Base-by-base conservation (phyloP, 2,113 vertebrate species). In the Coptodon bakossiorum region DNA sequence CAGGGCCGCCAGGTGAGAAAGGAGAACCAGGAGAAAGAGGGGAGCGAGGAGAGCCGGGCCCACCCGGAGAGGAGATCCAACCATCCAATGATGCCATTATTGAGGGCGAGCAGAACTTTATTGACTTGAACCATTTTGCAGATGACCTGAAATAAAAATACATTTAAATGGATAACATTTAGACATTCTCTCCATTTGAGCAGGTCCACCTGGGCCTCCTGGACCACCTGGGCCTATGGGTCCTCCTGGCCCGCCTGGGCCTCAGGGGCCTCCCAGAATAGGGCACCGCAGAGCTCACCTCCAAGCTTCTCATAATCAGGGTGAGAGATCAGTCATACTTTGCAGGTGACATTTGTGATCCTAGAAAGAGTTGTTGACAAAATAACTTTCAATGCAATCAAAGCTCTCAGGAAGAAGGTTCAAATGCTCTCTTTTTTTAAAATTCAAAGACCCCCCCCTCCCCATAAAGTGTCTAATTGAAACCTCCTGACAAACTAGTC, bases 11-110 rank as follows among this genome's bases (percentile, higher is more conserved):
- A 40, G 96, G 95, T n/a, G 96, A 97, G 45, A 96, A 86, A 66
- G 96, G 96, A 45, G 94, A 95, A 7, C 87, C 71, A 1, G 94
- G 94, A 19, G 94, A 94, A 71, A 80, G 82, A 68, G 96, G 96
- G 50, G 96, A 96, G 53, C 96, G 82, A 87, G 98, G 98, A 2
- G 96, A 97, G 71, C 95, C 96, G 43, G 98, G 98, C 50, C 94
- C 96, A 19, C 98, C 97, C 8, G 98, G 98, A 82, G 97, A 98
- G 7, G 95, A 95, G n/a, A 95, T 93, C 4, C 91, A 96, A 54
- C 93, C 96, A 16, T 97, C 96, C 79, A 98, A 97, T 17, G 97
- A 98, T 0, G 94, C 98, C 91, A 94, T 92, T 7, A 76, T 95
- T 16, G 94, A 96, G 63, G 96, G 96, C 85, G 48, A 88, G 91